A percentile compares a stretch with the other conserved stretches of the same genome.
These are phyloP conservation scores for Arctopsyche grandis DNA, from an alignment of 1,140 invertebrate species.

Conservation along the genomic window DNA sequence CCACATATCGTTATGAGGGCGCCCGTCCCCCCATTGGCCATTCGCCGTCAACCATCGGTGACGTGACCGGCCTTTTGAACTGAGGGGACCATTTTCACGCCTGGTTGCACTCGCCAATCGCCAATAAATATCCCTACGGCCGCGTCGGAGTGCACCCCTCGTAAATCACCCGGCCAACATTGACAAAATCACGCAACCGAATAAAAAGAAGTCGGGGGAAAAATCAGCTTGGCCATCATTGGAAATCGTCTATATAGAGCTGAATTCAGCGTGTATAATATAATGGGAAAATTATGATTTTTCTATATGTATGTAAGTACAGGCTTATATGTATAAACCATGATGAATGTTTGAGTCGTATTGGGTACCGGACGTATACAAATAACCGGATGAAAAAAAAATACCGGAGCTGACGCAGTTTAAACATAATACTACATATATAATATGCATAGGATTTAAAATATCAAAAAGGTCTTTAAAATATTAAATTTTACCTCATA, in stretches of 20 bases:
- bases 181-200: background rate
- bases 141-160: background rate
- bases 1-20: conserved; percentile 13
- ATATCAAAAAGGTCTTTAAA: no score
- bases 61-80: conserved; percentile 34
- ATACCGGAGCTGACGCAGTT: no score
- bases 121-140: conserved; percentile 29
- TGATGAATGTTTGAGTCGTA: no score
- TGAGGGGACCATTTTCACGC: conserved; percentile 19
- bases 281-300: background rate
- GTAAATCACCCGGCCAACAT: background rate
- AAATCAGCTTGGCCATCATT: background rate
- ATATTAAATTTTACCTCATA: no score
- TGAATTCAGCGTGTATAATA: no score
- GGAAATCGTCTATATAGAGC: background rate
- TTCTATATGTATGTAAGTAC: no score
- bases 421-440: no score
- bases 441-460: no score
- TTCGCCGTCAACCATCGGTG: conserved; percentile 8
- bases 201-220: background rate
- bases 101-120: conserved; percentile 22
- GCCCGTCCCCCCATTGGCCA: background rate
- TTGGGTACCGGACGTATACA: no score
- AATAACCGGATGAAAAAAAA: no score
- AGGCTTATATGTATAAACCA: no score